Conservation (phyloP, 2,888 invertebrate species). For the Elysia crispata region DNA sequence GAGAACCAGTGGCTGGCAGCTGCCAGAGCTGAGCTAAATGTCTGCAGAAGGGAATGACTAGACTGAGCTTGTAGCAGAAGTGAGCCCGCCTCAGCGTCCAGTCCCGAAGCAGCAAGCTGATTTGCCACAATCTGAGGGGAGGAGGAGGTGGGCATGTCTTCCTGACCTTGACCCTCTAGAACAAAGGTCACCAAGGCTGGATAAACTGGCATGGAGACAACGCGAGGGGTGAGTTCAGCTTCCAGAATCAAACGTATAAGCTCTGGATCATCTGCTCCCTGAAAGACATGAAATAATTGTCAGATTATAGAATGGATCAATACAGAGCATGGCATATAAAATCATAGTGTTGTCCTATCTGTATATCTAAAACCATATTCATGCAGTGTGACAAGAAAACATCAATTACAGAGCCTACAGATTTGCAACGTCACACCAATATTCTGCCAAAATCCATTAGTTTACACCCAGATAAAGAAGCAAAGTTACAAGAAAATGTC, state of each 20-base stretch:
- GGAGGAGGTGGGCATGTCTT: constrained; percentile 47
- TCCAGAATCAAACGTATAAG: constrained; percentile 64
- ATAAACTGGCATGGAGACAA: constrained; percentile 63
- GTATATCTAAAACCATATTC: no score
- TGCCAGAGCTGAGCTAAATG: constrained; percentile 69
- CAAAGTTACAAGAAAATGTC: no score
- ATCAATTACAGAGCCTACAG: no score
- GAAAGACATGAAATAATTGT: background rate
- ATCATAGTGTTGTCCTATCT: no score
- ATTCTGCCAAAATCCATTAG: no score
- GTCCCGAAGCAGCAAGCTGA: constrained; percentile 60
- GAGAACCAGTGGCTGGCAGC: constrained; percentile 63
- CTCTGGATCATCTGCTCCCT: constrained; percentile 62
- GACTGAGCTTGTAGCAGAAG: constrained; percentile 66
- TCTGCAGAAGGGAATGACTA: constrained; percentile 67
- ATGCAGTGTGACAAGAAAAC: no score
- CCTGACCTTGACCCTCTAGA: constrained; percentile 58
- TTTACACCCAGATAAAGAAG: no score
- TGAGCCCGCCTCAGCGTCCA: constrained; percentile 68
- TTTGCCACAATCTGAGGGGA: constrained; percentile 60
- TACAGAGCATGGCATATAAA: no score
- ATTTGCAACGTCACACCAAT: no score
- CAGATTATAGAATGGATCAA: no score
- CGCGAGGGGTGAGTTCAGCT: constrained; percentile 60
- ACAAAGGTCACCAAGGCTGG: constrained; percentile 60